These are phyloP conservation scores for Trichosurus vulpecula DNA, from an alignment of 2,797 vertebrate genomes.

Conservation along the genomic window DNA sequence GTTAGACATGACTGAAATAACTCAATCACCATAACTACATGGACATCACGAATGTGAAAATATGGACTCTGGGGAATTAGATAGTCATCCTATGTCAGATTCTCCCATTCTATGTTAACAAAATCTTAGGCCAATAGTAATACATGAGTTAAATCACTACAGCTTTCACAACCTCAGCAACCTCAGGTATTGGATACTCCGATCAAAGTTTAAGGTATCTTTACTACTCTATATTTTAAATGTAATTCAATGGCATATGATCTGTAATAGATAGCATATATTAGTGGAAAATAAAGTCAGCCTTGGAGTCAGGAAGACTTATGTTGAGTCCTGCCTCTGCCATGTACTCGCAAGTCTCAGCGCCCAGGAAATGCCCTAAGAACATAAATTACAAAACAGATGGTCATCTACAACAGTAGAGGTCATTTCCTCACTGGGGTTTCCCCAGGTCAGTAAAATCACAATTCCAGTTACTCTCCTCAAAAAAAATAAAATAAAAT, in stretches of 20 bases:
- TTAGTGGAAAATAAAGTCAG: not conserved
- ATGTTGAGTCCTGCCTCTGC: too few relatives aligned
- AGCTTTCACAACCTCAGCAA: accelerated
- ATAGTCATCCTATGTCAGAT: not conserved
- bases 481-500: not conserved
- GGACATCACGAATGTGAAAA: not conserved
- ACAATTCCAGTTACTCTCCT: not conserved
- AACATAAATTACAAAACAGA: too few relatives aligned
- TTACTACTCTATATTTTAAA: not conserved
- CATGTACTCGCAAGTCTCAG: too few relatives aligned
- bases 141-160: accelerated
- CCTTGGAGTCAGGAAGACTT: too few relatives aligned
- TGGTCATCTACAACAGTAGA: too few relatives aligned
- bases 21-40: not conserved
- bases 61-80: not conserved
- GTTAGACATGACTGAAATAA: not conserved
- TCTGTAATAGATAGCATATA: not conserved
- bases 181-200: accelerated
- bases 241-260: not conserved
- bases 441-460: not conserved
- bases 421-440: too few relatives aligned
- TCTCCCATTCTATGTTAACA: accelerated
- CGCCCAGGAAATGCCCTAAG: too few relatives aligned
- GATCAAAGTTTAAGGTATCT: not conserved
- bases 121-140: not conserved